A percentile compares a stretch with the other conserved stretches of the same genome.
Conservation (phyloP, 2,797 vertebrate species). For the Sebastes melanostomus region DNA sequence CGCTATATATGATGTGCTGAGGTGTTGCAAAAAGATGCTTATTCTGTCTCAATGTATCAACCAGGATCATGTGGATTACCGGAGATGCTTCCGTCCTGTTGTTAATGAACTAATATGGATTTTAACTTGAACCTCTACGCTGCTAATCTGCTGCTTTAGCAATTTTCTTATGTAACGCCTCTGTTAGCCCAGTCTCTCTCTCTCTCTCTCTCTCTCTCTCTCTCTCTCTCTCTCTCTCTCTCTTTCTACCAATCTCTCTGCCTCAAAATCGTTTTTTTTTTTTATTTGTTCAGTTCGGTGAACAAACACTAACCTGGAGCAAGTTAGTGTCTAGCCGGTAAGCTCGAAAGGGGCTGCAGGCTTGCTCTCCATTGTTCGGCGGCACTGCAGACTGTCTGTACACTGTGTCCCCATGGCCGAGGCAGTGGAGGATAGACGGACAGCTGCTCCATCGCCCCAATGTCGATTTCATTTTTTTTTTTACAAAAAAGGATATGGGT, state of each 20-base stretch:
- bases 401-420: slow-evolving; percentile 64
- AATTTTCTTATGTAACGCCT: slow-evolving; percentile 42
- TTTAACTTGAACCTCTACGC: slow-evolving; percentile 26
- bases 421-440: slow-evolving; percentile 47
- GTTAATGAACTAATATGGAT: slow-evolving; percentile 45
- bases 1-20: not conserved
- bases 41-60: not conserved
- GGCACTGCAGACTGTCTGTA: slow-evolving; percentile 60
- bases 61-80: not conserved
- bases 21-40: not conserved
- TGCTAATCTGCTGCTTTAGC: slow-evolving; percentile 37
- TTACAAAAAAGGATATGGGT: not conserved
- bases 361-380: slow-evolving; percentile 66
- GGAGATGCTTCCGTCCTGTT: slow-evolving; percentile 2
- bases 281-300: slow-evolving; percentile 37
- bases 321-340: slow-evolving; percentile 31
- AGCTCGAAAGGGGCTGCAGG: slow-evolving; percentile 39
- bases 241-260: not conserved
- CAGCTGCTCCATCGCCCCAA: slow-evolving; percentile 14
- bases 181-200: not conserved
- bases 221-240: not conserved
- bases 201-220: not conserved
- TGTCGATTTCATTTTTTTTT: not conserved
- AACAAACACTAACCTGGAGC: slow-evolving; percentile 54
- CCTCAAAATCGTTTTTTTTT: slow-evolving; percentile 20